phyloP scores from a whole-genome alignment of 35 echinoderm and acorn worm species.

The Apostichopus californicus region DNA sequence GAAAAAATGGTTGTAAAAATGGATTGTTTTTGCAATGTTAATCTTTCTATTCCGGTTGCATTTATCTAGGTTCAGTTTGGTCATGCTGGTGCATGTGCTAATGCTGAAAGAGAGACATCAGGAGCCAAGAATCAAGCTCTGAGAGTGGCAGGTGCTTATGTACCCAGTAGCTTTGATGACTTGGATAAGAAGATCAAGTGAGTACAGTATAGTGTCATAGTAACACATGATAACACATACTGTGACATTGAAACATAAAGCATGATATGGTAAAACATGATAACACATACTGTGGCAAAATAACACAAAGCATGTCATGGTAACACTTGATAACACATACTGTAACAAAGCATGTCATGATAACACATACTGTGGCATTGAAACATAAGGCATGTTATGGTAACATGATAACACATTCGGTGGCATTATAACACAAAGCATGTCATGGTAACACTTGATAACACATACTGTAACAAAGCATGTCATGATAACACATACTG shows the following conservation, averaged over 20 bases:
- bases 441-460: too few species aligned
- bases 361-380: too few species aligned
- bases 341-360: too few species aligned
- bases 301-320: neutral
- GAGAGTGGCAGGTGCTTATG: constrained; percentile 82
- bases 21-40: too few species aligned
- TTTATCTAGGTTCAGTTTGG: constrained; percentile 87
- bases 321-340: neutral
- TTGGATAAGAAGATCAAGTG: constrained; percentile 90
- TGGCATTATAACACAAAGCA: too few species aligned
- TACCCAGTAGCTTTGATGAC: constrained; percentile 96
- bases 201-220: neutral
- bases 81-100: constrained; percentile 93
- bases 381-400: too few species aligned
- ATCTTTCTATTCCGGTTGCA: neutral
- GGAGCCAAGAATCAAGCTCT: constrained; percentile 94
- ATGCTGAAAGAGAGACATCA: constrained; percentile 89
- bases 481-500: too few species aligned
- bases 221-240: too few species aligned
- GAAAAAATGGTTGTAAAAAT: too few species aligned
- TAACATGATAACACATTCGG: too few species aligned
- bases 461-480: too few species aligned
- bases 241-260: too few species aligned
- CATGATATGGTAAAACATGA: neutral
- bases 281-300: neutral